A percentile compares a stretch with the other conserved stretches of the same genome.
Evolutionary conservation across 2,113 vertebrate genomes (phyloP).

Genomic region (Xiphophorus hellerii): DNA sequence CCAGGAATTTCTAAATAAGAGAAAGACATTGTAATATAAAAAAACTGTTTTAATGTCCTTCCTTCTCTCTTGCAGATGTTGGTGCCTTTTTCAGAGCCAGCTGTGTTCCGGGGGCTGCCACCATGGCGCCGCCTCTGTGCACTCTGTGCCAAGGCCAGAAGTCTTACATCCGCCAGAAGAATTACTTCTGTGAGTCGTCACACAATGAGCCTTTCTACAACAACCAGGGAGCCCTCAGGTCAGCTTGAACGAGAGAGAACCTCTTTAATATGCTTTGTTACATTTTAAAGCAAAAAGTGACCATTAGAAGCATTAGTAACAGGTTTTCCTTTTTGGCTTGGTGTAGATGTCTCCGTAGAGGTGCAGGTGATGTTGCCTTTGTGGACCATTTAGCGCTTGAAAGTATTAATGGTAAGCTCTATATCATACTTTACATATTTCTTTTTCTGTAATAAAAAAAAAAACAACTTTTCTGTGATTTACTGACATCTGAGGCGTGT

Average conservation of each 20-base stretch:
- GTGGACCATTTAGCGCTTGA: conserved; percentile 85
- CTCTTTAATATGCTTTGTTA: neutral
- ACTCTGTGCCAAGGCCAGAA: conserved; percentile 86
- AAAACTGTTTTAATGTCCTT: neutral
- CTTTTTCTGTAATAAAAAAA: neutral
- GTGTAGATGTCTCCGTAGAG: conserved; percentile 84
- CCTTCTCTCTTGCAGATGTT: conserved; percentile 72
- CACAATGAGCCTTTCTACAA: conserved; percentile 87
- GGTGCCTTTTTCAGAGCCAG: conserved; percentile 86
- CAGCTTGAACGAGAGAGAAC: conserved; percentile 19
- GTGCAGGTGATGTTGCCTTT: conserved; percentile 88
- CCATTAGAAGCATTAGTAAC: neutral
- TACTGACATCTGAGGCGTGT: neutral
- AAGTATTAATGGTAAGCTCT: conserved; percentile 80
- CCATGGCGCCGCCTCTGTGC: conserved; percentile 81
- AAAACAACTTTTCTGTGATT: neutral
- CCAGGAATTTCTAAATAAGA: neutral
- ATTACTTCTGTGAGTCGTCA: conserved; percentile 88
- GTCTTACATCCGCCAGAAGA: conserved; percentile 85
- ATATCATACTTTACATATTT: neutral
- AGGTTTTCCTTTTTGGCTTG: neutral
- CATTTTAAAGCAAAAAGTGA: neutral
- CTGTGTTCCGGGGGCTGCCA: conserved; percentile 86
- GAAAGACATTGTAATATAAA: neutral
- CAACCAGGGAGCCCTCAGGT: conserved; percentile 91